Evolutionary conservation across 2,888 invertebrate species (phyloP).

Genomic region (Rotaria magnacalcarata): DNA sequence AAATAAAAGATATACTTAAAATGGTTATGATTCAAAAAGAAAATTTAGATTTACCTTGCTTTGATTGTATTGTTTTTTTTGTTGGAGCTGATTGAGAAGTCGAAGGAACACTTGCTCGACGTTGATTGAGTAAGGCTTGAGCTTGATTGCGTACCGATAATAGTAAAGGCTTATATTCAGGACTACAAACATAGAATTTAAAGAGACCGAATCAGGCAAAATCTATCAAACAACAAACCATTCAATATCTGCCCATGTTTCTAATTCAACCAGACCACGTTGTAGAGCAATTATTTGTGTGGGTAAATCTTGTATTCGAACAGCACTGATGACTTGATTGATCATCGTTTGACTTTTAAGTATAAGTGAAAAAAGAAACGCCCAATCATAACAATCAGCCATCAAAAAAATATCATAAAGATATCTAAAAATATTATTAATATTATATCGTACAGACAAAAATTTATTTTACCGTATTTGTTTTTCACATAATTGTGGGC

Average conservation of each 20-base stretch:
- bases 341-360: slow-evolving; percentile 36
- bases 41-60: not conserved
- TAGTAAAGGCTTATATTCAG: not conserved
- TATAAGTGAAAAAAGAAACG: slow-evolving; percentile 37
- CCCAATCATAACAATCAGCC: slow-evolving; percentile 43
- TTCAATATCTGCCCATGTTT: slow-evolving; percentile 42
- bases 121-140: not conserved
- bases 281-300: slow-evolving; percentile 16
- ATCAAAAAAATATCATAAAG: slow-evolving; percentile 37
- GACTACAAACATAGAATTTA: not conserved
- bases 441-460: too few species aligned
- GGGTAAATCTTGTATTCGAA: slow-evolving; percentile 32
- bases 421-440: not conserved
- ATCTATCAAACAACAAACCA: slow-evolving; percentile 10
- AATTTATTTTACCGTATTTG: not conserved
- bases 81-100: not conserved
- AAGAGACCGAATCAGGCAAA: not conserved
- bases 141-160: slow-evolving; percentile 23
- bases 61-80: not conserved
- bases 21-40: not conserved
- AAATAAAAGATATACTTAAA: not conserved
- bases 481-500: slow-evolving; percentile 27
- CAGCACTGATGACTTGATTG: slow-evolving; percentile 25
- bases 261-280: slow-evolving; percentile 36
- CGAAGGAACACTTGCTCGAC: not conserved